Conservation (phyloP, 2,888 invertebrate species). For the Perizoma flavofasciatum region DNA sequence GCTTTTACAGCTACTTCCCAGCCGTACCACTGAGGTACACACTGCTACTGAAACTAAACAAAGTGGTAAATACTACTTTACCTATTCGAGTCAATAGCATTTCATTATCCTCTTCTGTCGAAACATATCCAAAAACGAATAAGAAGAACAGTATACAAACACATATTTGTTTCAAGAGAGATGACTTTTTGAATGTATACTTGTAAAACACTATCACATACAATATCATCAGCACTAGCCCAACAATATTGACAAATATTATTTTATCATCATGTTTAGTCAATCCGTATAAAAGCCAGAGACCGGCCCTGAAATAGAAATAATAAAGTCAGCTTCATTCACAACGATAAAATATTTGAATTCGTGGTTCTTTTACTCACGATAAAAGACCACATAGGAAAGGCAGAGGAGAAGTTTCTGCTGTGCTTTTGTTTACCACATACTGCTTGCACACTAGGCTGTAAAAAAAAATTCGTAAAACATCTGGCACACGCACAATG, state of each 20-base stretch:
- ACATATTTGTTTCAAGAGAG: constrained; percentile 85
- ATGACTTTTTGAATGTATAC: constrained; percentile 88
- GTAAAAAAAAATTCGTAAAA: constrained; percentile 50
- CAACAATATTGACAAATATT: constrained; percentile 90
- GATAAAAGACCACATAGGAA: constrained; percentile 91
- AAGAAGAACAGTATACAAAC: constrained; percentile 79
- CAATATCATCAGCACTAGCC: constrained; percentile 86
- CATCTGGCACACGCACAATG: not conserved
- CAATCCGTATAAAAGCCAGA: constrained; percentile 93
- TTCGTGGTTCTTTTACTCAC: constrained; percentile 75
- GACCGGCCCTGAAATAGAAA: constrained; percentile 84
- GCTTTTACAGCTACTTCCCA: no score
- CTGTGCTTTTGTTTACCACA: constrained; percentile 88
- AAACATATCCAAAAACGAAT: constrained; percentile 83
- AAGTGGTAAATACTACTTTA: constrained; percentile 43
- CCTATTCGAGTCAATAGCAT: constrained; percentile 86
- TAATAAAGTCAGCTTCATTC: not conserved
- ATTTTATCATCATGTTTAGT: constrained; percentile 88
- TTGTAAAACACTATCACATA: constrained; percentile 89
- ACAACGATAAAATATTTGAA: not conserved
- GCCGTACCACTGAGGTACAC: no score
- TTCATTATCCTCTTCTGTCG: constrained; percentile 78
- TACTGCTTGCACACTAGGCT: constrained; percentile 91
- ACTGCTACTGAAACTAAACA: no score
- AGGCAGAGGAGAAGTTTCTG: constrained; percentile 89